Evolutionary conservation across 1,140 invertebrate genomes (phyloP).

Genomic region (Drosophila kurseongensis): DNA sequence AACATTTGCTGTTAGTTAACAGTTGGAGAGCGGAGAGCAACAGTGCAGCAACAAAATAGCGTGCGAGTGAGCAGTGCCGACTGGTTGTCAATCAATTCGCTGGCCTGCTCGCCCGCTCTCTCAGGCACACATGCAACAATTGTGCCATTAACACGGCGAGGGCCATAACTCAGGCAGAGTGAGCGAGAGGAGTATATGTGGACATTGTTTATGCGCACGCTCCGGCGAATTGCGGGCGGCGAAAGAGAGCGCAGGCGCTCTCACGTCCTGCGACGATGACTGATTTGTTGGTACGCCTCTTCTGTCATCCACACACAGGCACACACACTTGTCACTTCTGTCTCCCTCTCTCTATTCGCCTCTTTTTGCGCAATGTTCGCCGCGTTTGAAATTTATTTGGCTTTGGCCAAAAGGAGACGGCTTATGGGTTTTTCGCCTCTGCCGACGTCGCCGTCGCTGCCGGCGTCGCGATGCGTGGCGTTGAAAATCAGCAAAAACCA

Average conservation of each 20-base stretch:
- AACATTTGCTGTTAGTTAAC: slow-evolving; percentile 10
- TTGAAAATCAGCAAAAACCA: slow-evolving; percentile 85
- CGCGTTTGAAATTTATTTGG: slow-evolving; percentile 84
- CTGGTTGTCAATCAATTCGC: slow-evolving; percentile 76
- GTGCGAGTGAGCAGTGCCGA: neutral
- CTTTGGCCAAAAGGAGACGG: slow-evolving; percentile 84
- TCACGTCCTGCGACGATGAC: slow-evolving; percentile 67
- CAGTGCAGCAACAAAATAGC: neutral
- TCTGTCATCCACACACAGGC: slow-evolving; percentile 83
- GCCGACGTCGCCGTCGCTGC: slow-evolving; percentile 34
- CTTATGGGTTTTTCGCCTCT: slow-evolving; percentile 79
- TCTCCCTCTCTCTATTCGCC: slow-evolving; percentile 53
- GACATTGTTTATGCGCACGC: slow-evolving; percentile 34
- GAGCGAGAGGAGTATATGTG: slow-evolving; percentile 25
- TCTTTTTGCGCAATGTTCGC: slow-evolving; percentile 72
- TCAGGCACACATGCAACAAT: slow-evolving; percentile 73
- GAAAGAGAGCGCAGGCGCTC: slow-evolving; percentile 66
- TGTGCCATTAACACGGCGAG: slow-evolving; percentile 77
- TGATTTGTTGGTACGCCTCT: slow-evolving; percentile 84
- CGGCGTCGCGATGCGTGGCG: slow-evolving; percentile 58
- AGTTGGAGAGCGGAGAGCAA: slow-evolving; percentile 1
- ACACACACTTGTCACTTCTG: slow-evolving; percentile 75
- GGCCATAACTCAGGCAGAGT: slow-evolving; percentile 59
- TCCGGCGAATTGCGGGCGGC: slow-evolving; percentile 46
- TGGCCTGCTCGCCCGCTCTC: slow-evolving; percentile 41